phyloP scores from a whole-genome alignment of 2,113 vertebrate genomes.

The Alectura lathami region DNA sequence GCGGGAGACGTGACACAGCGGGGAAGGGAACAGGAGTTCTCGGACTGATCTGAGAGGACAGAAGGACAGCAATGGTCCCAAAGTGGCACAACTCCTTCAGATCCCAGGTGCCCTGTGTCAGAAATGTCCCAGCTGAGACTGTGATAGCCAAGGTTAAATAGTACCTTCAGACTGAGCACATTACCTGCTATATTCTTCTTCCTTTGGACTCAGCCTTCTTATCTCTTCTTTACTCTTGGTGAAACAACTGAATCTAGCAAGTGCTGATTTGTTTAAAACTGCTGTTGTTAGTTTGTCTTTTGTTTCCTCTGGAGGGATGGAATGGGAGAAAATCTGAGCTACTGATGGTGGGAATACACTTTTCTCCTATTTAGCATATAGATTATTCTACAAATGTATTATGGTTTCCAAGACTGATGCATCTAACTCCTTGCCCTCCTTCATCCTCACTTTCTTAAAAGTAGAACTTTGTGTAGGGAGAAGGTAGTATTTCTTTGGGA shows the following conservation, averaged over 20 bases:
- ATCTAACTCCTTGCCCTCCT: neutral
- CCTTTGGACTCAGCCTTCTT: neutral
- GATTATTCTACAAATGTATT: neutral
- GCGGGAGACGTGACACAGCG: neutral
- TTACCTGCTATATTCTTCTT: neutral
- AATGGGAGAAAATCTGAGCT: neutral
- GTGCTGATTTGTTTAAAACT: neutral
- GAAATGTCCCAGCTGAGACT: neutral
- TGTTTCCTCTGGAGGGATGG: neutral
- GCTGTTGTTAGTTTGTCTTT: neutral
- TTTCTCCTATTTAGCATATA: neutral
- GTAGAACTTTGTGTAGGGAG: neutral
- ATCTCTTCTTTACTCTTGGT: neutral
- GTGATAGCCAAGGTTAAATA: neutral
- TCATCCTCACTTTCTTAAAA: neutral
- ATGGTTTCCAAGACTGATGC: rapidly evolving
- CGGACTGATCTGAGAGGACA: neutral
- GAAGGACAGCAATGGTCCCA: neutral
- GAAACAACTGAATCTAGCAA: neutral
- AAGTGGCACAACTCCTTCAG: neutral
- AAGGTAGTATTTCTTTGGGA: neutral
- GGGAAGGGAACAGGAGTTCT: neutral
- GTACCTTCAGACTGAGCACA: neutral
- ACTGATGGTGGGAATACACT: neutral
- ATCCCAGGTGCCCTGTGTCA: neutral